Percentiles rank a stretch among this genome's conserved stretches.
Evolutionary conservation across 2,797 vertebrate genomes (phyloP).

Genomic region (Amniataba percoides): DNA sequence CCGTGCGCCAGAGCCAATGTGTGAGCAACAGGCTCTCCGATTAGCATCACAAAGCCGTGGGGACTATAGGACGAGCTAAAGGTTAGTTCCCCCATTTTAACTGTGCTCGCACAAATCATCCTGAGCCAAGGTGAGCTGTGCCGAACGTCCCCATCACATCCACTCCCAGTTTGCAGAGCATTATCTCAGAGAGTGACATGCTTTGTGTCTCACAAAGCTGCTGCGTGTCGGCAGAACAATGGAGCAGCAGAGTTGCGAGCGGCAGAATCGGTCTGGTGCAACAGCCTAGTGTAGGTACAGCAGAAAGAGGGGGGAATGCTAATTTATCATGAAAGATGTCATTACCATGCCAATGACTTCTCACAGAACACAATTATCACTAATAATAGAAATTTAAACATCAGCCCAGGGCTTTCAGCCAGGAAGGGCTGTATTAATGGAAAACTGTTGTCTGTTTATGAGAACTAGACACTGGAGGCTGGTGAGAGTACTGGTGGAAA

Average conservation of each 20-base stretch:
- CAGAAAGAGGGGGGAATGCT: conserved; percentile 55
- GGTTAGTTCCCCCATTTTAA: conserved; percentile 45
- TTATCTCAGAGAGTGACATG: conserved; percentile 75
- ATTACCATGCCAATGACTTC: conserved; percentile 79
- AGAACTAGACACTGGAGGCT: conserved; percentile 50
- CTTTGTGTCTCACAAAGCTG: conserved; percentile 79
- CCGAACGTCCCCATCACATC: conserved; percentile 45
- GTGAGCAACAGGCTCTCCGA: conserved; percentile 59
- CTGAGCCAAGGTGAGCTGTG: conserved; percentile 64
- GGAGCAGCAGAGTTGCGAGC: conserved; percentile 62
- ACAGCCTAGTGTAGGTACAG: conserved; percentile 69
- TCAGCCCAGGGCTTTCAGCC: conserved; percentile 68
- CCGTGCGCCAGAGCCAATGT: conserved; percentile 7
- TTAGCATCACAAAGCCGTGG: conserved; percentile 51
- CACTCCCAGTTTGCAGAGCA: conserved; percentile 51
- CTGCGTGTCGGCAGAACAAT: conserved; percentile 77
- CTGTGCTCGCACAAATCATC: conserved; percentile 43
- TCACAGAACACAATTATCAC: conserved; percentile 77
- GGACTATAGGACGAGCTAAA: conserved; percentile 34
- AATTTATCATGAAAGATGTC: conserved; percentile 80
- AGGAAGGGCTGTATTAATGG: conserved; percentile 65
- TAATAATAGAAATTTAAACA: conserved; percentile 80
- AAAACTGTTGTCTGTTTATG: conserved; percentile 74
- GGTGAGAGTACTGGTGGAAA: conserved; percentile 53
- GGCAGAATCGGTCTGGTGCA: conserved; percentile 63